Conservation (phyloP, 2,888 invertebrate genomes). For the Scaptomyza cyrtandrae region DNA sequence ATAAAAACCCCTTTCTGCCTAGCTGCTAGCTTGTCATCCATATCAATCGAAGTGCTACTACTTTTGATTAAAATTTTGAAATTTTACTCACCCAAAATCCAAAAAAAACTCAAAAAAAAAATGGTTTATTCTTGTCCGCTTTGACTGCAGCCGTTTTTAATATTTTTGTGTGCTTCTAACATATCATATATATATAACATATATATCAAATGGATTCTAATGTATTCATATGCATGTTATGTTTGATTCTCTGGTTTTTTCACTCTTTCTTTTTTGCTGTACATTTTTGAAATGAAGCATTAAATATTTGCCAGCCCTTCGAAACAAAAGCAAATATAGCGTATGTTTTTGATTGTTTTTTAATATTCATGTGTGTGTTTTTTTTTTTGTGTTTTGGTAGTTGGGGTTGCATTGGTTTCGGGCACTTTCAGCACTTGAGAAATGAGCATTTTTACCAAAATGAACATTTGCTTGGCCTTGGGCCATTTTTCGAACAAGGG, state of each 20-base stretch:
- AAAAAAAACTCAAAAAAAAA: conserved; percentile 4
- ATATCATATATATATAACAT: neutral
- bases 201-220: conserved; percentile 20
- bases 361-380: conserved; percentile 63
- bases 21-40: conserved; percentile 43
- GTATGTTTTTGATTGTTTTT: conserved; percentile 71
- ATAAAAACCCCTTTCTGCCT: conserved; percentile 22
- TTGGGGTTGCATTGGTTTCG: conserved; percentile 40
- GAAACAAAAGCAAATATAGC: conserved; percentile 65
- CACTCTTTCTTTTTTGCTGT: conserved; percentile 2
- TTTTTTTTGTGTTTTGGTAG: conserved; percentile 10
- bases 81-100: conserved; percentile 8
- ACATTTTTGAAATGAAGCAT: conserved; percentile 65
- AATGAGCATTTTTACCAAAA: conserved; percentile 72
- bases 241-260: conserved; percentile 46
- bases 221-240: conserved; percentile 43
- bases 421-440: conserved; percentile 69
- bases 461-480: conserved; percentile 73
- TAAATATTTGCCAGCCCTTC: conserved; percentile 68
- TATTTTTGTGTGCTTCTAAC: conserved; percentile 26
- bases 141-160: conserved; percentile 62
- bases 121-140: conserved; percentile 19
- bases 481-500: conserved; percentile 41
- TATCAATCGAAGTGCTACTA: conserved; percentile 82
- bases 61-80: conserved; percentile 80